These are phyloP conservation scores for Oreochromis spilurus DNA, from an alignment of 2,113 vertebrate species.

Conservation along the genomic window DNA sequence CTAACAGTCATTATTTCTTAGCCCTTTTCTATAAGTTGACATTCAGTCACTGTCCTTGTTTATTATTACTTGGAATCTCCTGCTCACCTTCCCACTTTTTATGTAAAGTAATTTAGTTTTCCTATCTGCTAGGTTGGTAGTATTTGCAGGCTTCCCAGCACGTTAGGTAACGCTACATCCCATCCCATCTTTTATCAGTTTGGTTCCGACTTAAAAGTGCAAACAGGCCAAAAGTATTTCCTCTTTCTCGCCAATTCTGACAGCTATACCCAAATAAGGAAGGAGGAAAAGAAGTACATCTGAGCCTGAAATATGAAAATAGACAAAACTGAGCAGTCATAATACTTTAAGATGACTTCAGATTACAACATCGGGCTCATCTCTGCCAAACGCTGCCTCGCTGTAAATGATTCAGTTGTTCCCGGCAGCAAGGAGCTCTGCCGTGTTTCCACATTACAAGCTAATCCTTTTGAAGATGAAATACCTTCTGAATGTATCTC, in stretches of 20 bases:
- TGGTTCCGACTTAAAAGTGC: background rate
- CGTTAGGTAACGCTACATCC: background rate
- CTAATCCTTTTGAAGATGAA: conserved; percentile 48
- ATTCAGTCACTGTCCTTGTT: background rate
- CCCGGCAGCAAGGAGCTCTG: background rate
- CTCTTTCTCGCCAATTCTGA: background rate
- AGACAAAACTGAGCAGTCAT: background rate
- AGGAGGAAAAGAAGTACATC: background rate
- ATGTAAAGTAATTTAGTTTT: background rate
- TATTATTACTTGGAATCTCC: background rate
- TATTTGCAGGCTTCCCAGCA: background rate
- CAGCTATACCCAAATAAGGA: background rate
- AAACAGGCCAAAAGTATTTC: background rate
- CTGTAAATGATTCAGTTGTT: conserved; percentile 26
- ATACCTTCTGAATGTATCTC: conserved; percentile 25
- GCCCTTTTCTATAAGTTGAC: background rate
- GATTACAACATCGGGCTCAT: background rate
- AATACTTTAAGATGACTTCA: background rate
- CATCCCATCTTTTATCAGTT: background rate
- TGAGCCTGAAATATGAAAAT: background rate
- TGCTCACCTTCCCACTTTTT: background rate
- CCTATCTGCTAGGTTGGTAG: background rate
- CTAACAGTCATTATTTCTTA: background rate
- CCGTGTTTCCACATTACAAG: conserved; percentile 18
- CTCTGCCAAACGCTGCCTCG: background rate